Evolutionary conservation across 2,113 vertebrate species (phyloP), one percentile per base, ranked within the genome.

Genomic region (Drymodes brunneopygia): DNA sequence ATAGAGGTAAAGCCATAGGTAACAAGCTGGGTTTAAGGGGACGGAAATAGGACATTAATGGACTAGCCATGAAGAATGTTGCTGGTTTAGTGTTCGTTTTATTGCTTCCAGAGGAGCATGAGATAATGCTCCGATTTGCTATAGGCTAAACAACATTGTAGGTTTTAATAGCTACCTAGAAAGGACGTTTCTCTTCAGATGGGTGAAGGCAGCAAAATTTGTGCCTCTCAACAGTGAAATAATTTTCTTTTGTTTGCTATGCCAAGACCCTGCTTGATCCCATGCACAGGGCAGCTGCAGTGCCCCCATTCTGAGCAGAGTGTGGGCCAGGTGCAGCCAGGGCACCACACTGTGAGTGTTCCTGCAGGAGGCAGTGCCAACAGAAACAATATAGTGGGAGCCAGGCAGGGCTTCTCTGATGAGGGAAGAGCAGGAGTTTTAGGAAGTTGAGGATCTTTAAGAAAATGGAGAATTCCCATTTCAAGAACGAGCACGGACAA

Each of bases 401-500:
- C 25, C 20, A 12, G 54, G 20, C 54, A 86, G 45, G 14, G 15
- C 53, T 81, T 27, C 36, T 62, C 38, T 29, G 19, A 24, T 0
- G 3, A 72, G 47, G 20, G 28, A 61, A 58, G 24, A 54, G 23
- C n/a, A 22, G 20, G 31, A 53, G 8, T 35, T 88, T 71, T 72
- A 53, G 44, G 31, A 56, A 81, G 36, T 5, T n/a, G n/a, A 77
- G 7, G 33, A 53, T 38, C 58, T 77, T 45, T 53, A 24, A 53
- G 45, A 61, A 53, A 67, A 72, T 2, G 17, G 27, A 73, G 35
- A 48, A 29, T 31, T 36, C 12, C 35, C 1, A 2, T 42, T 67
- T 67, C 42, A 50, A 61, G 44, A 58, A 67, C 1, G 1, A 77
- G 28, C 28, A 24, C 0, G 2, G 33, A 24, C 1, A 0, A 38